A percentile compares a stretch with the other conserved stretches of the same genome.
Evolutionary conservation across 2,113 vertebrate genomes (phyloP).

Genomic region (Vidua macroura): DNA sequence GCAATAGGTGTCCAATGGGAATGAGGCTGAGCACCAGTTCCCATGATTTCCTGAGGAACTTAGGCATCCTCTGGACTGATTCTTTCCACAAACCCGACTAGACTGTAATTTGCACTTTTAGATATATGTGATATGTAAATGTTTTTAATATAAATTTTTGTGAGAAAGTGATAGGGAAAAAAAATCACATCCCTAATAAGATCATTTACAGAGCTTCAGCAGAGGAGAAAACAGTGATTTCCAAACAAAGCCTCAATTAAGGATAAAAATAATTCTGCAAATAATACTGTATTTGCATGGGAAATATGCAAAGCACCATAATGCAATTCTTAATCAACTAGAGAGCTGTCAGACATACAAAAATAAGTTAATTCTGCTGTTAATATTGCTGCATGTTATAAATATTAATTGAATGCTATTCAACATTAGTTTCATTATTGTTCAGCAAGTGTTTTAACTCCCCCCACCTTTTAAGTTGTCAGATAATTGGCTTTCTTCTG

Average conservation of each 20-base stretch:
- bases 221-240: conserved; percentile 29
- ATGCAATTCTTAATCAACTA: conserved; percentile 59
- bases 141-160: background rate
- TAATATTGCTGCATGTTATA: conserved; percentile 55
- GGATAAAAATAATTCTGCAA: conserved; percentile 60
- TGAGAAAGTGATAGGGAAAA: background rate
- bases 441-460: conserved; percentile 46
- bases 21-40: background rate
- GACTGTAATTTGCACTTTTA: background rate
- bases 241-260: conserved; percentile 60
- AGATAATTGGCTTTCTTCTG: conserved; percentile 61
- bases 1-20: background rate
- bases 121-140: background rate
- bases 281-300: conserved; percentile 57
- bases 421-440: conserved; percentile 59
- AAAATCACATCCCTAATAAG: background rate
- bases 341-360: conserved; percentile 67
- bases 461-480: conserved; percentile 30
- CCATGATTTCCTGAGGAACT: background rate
- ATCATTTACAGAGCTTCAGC: conserved; percentile 5
- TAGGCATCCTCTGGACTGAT: background rate
- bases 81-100: background rate
- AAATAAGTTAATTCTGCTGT: conserved; percentile 65
- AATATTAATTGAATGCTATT: conserved; percentile 69
- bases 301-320: conserved; percentile 62